These are phyloP conservation scores for Enteromius argenteus DNA, from an alignment of 2,797 vertebrate species.

Conservation along the genomic window DNA sequence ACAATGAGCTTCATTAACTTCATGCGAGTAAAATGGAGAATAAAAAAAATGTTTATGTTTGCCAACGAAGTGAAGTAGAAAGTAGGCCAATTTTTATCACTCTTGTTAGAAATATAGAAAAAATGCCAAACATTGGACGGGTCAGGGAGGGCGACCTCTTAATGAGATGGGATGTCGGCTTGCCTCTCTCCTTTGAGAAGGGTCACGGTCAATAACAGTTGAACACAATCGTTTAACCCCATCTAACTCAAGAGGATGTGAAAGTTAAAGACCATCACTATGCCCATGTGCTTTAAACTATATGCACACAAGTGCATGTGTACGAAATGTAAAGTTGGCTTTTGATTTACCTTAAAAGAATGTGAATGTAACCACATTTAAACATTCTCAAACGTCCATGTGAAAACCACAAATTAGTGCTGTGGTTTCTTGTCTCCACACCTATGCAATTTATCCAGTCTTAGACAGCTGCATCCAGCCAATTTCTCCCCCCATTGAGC, in stretches of 20 bases:
- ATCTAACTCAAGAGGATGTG: slow-evolving; percentile 35
- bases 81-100: not conserved
- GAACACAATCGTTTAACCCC: slow-evolving; percentile 45
- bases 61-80: not conserved
- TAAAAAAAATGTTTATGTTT: not conserved
- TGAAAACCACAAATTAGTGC: slow-evolving; percentile 60
- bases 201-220: slow-evolving; percentile 28
- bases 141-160: slow-evolving; percentile 14
- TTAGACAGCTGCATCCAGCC: slow-evolving; percentile 36
- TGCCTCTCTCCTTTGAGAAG: slow-evolving; percentile 34
- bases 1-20: slow-evolving; percentile 26
- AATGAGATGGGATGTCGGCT: slow-evolving; percentile 26
- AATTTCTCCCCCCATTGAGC: slow-evolving; percentile 52
- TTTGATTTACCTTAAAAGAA: slow-evolving; percentile 34
- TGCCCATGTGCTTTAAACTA: not conserved
- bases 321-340: not conserved
- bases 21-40: not conserved
- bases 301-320: not conserved
- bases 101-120: not conserved
- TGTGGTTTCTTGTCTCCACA: slow-evolving; percentile 55
- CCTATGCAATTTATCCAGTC: slow-evolving; percentile 59
- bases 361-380: slow-evolving; percentile 34
- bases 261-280: slow-evolving; percentile 35
- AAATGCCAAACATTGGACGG: not conserved
- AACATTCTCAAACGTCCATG: slow-evolving; percentile 31